Percentiles rank a stretch among this genome's conserved stretches.
These are phyloP conservation scores for Takifugu rubripes DNA, from an alignment of 2,797 vertebrate genomes.

Conservation along the genomic window DNA sequence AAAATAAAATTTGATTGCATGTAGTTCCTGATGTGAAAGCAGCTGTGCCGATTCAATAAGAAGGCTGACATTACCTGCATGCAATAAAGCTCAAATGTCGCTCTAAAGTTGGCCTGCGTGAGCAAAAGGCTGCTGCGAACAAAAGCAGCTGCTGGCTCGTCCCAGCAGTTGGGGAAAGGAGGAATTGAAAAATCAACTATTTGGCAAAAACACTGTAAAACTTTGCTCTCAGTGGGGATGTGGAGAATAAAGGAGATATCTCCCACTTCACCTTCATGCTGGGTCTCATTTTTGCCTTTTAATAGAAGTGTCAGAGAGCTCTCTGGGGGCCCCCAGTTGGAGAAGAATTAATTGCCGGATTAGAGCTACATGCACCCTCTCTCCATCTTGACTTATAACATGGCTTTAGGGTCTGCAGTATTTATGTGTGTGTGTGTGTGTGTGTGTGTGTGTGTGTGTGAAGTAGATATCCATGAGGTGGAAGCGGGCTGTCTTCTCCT, in stretches of 20 bases:
- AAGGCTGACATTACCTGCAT: too few species aligned
- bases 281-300: conserved; percentile 67
- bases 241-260: conserved; percentile 44
- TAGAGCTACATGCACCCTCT: conserved; percentile 63
- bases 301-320: conserved; percentile 66
- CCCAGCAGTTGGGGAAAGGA: conserved; percentile 2
- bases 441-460: background rate
- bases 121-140: too few species aligned
- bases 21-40: too few species aligned
- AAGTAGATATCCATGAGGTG: background rate
- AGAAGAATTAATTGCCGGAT: conserved; percentile 71
- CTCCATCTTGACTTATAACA: conserved; percentile 61
- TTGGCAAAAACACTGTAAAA: conserved; percentile 50
- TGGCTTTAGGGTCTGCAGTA: conserved; percentile 52
- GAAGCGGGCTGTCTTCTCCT: too few species aligned
- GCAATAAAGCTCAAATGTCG: too few species aligned
- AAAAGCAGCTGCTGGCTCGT: background rate
- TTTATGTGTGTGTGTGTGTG: background rate
- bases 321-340: conserved; percentile 59
- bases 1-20: too few species aligned
- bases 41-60: too few species aligned
- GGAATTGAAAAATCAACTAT: conserved; percentile 18
- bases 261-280: conserved; percentile 61
- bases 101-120: too few species aligned
- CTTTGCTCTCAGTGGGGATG: conserved; percentile 49